Conservation (phyloP, 2,797 vertebrate genomes). For the Gobionotothen gibberifrons region DNA sequence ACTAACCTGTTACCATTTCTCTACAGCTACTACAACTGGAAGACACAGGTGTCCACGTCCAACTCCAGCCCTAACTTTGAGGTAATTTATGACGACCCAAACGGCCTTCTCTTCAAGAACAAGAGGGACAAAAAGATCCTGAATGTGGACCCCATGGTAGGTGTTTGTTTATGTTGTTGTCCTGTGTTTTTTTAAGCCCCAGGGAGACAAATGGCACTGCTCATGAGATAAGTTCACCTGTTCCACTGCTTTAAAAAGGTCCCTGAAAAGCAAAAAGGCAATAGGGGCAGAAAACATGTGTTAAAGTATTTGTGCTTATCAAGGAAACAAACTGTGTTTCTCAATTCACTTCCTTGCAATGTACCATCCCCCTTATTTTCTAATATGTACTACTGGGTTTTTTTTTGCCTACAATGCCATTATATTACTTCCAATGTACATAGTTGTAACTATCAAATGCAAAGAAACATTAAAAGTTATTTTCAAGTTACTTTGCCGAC, state of each 20-base stretch:
- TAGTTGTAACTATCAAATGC: neutral
- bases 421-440: neutral
- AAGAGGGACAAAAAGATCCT: conserved; percentile 87
- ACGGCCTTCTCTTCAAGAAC: conserved; percentile 89
- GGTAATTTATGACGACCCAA: conserved; percentile 85
- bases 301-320: conserved; percentile 2
- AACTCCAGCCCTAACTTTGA: conserved; percentile 88
- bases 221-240: conserved; percentile 53
- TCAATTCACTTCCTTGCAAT: neutral
- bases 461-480: neutral
- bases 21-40: conserved; percentile 93
- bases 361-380: conserved; percentile 7
- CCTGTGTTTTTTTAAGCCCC: conserved; percentile 23
- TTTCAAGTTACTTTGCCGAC: neutral
- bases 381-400: neutral
- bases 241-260: conserved; percentile 48
- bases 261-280: conserved; percentile 3
- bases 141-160: conserved; percentile 89
- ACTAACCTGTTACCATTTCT: conserved; percentile 19
- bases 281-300: neutral
- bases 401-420: neutral
- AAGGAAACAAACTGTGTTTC: neutral
- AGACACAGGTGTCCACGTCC: conserved; percentile 82
- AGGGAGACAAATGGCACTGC: conserved; percentile 38
- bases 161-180: conserved; percentile 42